phyloP scores from a whole-genome alignment of 2,888 invertebrate species.

The Corbicula japonica region DNA sequence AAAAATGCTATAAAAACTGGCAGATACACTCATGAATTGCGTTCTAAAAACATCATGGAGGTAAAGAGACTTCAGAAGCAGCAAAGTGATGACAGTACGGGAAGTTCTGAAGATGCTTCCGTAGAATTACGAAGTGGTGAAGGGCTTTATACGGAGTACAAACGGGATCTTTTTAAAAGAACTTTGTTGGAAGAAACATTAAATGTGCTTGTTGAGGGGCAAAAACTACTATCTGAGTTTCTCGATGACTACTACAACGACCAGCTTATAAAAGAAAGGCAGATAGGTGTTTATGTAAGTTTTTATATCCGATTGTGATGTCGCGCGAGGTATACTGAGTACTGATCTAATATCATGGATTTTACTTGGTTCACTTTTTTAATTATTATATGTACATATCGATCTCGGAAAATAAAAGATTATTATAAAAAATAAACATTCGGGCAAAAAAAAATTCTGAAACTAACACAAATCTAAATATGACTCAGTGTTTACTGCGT shows the following conservation, averaged over 20 bases:
- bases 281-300: slow-evolving; percentile 58
- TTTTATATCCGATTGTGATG: neutral
- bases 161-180: slow-evolving; percentile 3
- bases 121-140: neutral
- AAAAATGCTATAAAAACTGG: slow-evolving; percentile 83
- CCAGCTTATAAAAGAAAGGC: slow-evolving; percentile 52
- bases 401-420: no score
- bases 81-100: slow-evolving; percentile 12
- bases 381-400: no score
- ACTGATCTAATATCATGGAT: no score
- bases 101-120: neutral
- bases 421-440: no score
- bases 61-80: slow-evolving; percentile 74
- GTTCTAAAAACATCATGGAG: slow-evolving; percentile 81
- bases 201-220: slow-evolving; percentile 41
- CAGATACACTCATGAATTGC: slow-evolving; percentile 82
- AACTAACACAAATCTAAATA: no score
- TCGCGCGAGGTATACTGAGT: no score
- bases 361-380: no score
- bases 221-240: slow-evolving; percentile 49
- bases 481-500: no score
- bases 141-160: slow-evolving; percentile 4
- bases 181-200: slow-evolving; percentile 25
- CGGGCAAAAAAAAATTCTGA: no score
- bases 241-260: slow-evolving; percentile 62